phyloP scores from a whole-genome alignment of 2,888 invertebrate genomes.

The Xanthia icteritia region DNA sequence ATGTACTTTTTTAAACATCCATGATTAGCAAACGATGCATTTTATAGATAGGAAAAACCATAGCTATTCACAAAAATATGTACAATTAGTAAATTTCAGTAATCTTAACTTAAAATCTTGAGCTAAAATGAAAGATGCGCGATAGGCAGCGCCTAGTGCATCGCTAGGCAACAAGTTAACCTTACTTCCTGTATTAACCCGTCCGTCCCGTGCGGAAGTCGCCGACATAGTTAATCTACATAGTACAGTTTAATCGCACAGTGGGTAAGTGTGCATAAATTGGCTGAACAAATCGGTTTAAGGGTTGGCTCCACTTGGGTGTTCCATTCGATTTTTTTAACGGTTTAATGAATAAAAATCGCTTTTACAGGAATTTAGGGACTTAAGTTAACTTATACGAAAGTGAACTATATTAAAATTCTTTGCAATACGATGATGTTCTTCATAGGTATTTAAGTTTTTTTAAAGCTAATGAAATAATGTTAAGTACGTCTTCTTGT shows the following conservation, averaged over 20 bases:
- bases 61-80: neutral
- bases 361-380: neutral
- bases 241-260: neutral
- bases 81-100: no score
- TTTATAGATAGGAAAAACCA: neutral
- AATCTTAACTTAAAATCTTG: conserved; percentile 43
- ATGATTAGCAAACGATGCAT: neutral
- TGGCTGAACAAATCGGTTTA: conserved; percentile 11
- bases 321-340: neutral
- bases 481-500: no score
- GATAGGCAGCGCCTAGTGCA: neutral
- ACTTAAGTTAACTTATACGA: neutral
- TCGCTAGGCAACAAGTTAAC: conserved; percentile 47
- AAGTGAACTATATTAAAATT: neutral
- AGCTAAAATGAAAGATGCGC: conserved; percentile 2
- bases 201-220: conserved; percentile 38
- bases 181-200: conserved; percentile 58
- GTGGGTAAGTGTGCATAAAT: neutral
- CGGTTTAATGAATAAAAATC: no score
- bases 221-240: conserved; percentile 46
- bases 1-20: neutral
- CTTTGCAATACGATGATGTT: neutral
- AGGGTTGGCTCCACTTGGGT: neutral
- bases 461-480: no score
- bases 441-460: neutral